Evolutionary conservation across 2,113 vertebrate species (phyloP).

Genomic region (Sander lucioperca): DNA sequence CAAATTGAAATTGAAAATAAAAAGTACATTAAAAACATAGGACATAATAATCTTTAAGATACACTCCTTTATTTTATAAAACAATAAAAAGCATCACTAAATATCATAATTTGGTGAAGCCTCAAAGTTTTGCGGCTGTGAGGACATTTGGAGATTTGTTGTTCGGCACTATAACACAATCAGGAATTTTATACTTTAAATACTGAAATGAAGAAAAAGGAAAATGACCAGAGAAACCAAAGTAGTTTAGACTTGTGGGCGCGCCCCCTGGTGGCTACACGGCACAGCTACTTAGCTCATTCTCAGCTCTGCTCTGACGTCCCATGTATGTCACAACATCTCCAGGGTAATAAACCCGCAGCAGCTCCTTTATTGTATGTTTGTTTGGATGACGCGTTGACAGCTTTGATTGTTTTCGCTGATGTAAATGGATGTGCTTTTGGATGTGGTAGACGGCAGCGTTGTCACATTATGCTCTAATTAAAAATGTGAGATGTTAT

Average conservation of each 20-base stretch:
- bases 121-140: too few relatives aligned
- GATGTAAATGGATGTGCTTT: constrained; percentile 12
- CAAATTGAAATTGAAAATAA: background rate
- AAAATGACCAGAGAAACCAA: background rate
- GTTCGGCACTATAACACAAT: background rate
- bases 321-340: background rate
- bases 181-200: background rate
- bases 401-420: background rate
- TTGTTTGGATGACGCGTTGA: background rate
- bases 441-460: background rate
- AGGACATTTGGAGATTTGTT: background rate
- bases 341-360: background rate
- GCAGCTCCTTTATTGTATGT: background rate
- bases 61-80: background rate
- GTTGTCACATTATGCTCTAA: constrained; percentile 17
- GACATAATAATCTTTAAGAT: background rate
- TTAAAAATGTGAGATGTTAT: constrained; percentile 21
- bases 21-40: background rate
- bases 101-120: background rate
- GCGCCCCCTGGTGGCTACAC: background rate
- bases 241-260: background rate
- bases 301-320: background rate
- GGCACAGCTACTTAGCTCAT: background rate
- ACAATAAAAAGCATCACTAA: too few relatives aligned
- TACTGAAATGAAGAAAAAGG: background rate